phyloP scores from a whole-genome alignment of 2,888 invertebrate species.

The Brachyptera putata region DNA sequence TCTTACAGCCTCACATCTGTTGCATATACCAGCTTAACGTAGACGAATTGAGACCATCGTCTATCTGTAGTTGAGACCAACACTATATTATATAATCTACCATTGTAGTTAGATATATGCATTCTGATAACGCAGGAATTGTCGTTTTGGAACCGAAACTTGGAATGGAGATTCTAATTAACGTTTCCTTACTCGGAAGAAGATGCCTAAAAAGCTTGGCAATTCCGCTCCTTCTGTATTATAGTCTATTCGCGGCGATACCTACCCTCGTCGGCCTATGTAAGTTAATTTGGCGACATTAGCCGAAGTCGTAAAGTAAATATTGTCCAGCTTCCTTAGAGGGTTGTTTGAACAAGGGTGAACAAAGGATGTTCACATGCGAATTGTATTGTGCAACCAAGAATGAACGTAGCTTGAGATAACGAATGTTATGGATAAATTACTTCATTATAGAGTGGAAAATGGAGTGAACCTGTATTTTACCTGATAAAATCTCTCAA shows the following conservation, averaged over 20 bases:
- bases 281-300: conserved; percentile 6
- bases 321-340: background rate
- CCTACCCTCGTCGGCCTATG: background rate
- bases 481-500: too few species aligned
- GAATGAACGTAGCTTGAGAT: too few species aligned
- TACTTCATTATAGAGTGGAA: too few species aligned
- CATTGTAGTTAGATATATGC: too few species aligned
- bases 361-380: background rate
- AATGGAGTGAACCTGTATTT: too few species aligned
- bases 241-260: background rate
- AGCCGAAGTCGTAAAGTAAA: background rate
- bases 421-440: too few species aligned
- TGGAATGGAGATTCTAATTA: background rate
- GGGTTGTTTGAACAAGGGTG: background rate
- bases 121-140: background rate
- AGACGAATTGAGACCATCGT: too few species aligned
- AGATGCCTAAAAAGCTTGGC: background rate
- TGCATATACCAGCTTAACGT: too few species aligned
- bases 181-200: background rate
- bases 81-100: too few species aligned
- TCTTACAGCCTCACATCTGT: too few species aligned
- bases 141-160: background rate
- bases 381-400: too few species aligned
- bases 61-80: too few species aligned
- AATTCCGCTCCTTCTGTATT: background rate